These are phyloP conservation scores for Macquaria australasica DNA, from an alignment of 2,113 vertebrate genomes.

Conservation along the genomic window DNA sequence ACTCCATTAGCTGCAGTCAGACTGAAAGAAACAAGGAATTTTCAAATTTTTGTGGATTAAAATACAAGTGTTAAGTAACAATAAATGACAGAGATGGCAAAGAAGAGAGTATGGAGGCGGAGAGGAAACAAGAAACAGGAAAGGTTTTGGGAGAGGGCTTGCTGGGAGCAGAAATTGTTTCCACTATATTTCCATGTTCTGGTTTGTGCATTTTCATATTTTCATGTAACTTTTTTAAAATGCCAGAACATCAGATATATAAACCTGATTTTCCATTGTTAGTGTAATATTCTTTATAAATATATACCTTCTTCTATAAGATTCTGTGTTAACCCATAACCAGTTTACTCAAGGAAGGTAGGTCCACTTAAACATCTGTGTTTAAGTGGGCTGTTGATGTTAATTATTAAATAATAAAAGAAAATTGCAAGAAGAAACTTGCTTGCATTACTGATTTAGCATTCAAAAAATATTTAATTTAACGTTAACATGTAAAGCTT, in stretches of 20 bases:
- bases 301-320: background rate
- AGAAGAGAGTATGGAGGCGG: background rate
- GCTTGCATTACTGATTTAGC: background rate
- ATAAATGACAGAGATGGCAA: background rate
- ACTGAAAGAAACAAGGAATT: slow-evolving; percentile 4
- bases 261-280: background rate
- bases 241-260: background rate
- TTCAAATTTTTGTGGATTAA: background rate
- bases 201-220: background rate
- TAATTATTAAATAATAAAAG: background rate
- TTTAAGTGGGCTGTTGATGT: background rate
- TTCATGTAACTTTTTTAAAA: background rate
- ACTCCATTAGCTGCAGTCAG: slow-evolving; percentile 33
- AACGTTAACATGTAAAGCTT: background rate
- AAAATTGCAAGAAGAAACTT: background rate
- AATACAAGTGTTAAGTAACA: background rate
- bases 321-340: background rate
- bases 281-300: too few relatives aligned
- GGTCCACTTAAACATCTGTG: background rate
- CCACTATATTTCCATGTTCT: background rate
- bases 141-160: background rate
- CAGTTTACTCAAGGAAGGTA: background rate
- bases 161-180: background rate
- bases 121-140: slow-evolving; percentile 1
- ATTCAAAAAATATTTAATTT: background rate